These are phyloP conservation scores for Dendroctonus valens DNA, from an alignment of 1,140 invertebrate species.

Conservation along the genomic window DNA sequence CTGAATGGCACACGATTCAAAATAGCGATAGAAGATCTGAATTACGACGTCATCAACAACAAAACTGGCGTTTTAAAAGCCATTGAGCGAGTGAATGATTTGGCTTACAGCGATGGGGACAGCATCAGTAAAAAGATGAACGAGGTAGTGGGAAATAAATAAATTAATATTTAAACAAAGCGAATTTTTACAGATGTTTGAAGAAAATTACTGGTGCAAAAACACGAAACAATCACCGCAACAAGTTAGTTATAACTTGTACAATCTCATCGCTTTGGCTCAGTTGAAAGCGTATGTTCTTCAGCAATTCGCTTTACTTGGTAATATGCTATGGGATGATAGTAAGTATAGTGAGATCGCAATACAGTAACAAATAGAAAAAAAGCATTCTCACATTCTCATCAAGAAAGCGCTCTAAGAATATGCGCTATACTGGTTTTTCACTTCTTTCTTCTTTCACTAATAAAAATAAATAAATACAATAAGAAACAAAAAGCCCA, in stretches of 20 bases:
- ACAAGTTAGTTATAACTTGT: slow-evolving; percentile 76
- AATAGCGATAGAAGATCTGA: slow-evolving; percentile 59
- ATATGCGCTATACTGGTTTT: too few relatives aligned
- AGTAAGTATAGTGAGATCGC: slow-evolving; percentile 59
- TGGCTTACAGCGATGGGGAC: slow-evolving; percentile 5
- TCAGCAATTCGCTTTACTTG: slow-evolving; percentile 81
- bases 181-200: background rate
- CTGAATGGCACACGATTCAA: slow-evolving; percentile 46
- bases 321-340: slow-evolving; percentile 69
- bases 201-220: slow-evolving; percentile 60
- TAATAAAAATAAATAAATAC: too few relatives aligned
- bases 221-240: slow-evolving; percentile 67
- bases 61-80: slow-evolving; percentile 35
- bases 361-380: too few relatives aligned
- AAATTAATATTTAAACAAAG: slow-evolving; percentile 55
- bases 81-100: slow-evolving; percentile 5
- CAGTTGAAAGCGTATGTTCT: slow-evolving; percentile 80
- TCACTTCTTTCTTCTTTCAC: too few relatives aligned
- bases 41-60: slow-evolving; percentile 60
- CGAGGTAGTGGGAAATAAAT: slow-evolving; percentile 5
- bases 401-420: too few relatives aligned
- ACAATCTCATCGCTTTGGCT: slow-evolving; percentile 69
- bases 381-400: too few relatives aligned
- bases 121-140: slow-evolving; percentile 8
- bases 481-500: too few relatives aligned